Evolutionary conservation across 2,113 vertebrate species (phyloP).

Genomic region (Aptenodytes patagonicus): DNA sequence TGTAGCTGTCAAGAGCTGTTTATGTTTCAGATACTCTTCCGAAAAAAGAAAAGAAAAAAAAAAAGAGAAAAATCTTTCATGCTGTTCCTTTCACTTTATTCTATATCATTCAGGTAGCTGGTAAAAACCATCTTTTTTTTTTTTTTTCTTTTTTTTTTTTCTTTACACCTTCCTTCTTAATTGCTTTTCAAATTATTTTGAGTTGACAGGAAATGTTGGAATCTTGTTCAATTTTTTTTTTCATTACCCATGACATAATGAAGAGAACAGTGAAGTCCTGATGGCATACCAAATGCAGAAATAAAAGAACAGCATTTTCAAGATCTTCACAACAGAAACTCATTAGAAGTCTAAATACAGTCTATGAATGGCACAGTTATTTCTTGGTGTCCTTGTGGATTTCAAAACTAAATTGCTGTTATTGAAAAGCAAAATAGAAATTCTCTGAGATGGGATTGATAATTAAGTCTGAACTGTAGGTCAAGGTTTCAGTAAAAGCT

Average conservation of each 20-base stretch:
- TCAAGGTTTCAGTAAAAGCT: not conserved
- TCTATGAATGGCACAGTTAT: not conserved
- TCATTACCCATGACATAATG: not conserved
- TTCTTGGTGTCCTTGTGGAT: not conserved
- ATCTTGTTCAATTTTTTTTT: not conserved
- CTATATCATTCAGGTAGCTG: not conserved
- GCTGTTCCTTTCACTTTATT: not conserved
- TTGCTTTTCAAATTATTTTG: not conserved
- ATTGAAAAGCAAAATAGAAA: slow-evolving; percentile 1
- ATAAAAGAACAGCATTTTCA: not conserved
- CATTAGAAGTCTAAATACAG: not conserved
- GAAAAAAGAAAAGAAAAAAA: not conserved
- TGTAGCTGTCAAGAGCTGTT: not conserved
- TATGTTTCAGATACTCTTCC: not conserved
- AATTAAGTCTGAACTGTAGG: slow-evolving; percentile 6
- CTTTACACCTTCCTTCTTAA: not conserved
- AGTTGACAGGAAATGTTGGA: not conserved
- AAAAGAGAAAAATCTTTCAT: not conserved
- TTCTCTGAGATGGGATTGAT: not conserved
- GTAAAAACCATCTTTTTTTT: not conserved
- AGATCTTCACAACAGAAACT: not conserved
- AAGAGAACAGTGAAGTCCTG: not conserved
- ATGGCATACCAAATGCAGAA: not conserved
- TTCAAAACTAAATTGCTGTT: not conserved
- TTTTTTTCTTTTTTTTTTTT: not conserved